Evolutionary conservation across 2,113 vertebrate genomes (phyloP).

Genomic region (Ariopsis seemanni): DNA sequence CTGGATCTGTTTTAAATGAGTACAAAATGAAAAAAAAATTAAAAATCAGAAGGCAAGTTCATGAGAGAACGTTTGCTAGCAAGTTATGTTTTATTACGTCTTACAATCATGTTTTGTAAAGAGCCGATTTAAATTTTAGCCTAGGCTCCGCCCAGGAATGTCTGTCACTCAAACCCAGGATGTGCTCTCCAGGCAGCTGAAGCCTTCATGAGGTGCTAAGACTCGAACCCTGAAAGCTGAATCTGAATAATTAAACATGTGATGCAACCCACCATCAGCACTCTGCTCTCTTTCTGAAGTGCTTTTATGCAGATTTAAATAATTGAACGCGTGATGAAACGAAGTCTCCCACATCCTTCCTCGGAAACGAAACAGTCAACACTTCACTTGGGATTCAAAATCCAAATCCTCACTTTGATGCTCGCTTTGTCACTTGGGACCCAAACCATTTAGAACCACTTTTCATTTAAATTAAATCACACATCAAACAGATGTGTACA

Average conservation of each 20-base stretch:
- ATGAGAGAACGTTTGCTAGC: neutral
- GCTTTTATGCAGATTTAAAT: conserved; percentile 37
- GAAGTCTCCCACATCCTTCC: neutral
- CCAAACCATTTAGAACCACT: neutral
- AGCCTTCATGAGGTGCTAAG: neutral
- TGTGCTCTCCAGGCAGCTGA: neutral
- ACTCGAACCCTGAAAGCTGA: neutral
- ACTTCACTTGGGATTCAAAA: neutral
- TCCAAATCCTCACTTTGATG: neutral
- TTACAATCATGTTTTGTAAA: neutral
- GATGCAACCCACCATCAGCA: conserved; percentile 5
- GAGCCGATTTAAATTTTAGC: neutral
- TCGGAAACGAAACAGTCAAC: neutral
- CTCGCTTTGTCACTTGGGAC: neutral
- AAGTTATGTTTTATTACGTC: neutral
- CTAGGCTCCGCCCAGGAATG: neutral
- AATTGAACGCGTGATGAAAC: conserved; percentile 38
- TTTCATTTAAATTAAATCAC: neutral
- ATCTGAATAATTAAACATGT: conserved; percentile 13
- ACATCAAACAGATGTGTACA: neutral
- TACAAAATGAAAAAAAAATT: neutral
- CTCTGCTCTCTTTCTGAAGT: neutral
- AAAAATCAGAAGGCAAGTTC: neutral
- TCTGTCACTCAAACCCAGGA: neutral
- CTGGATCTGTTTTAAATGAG: neutral